Base-by-base conservation (phyloP, 2,113 vertebrate genomes). In the Bubalus kerabau region DNA sequence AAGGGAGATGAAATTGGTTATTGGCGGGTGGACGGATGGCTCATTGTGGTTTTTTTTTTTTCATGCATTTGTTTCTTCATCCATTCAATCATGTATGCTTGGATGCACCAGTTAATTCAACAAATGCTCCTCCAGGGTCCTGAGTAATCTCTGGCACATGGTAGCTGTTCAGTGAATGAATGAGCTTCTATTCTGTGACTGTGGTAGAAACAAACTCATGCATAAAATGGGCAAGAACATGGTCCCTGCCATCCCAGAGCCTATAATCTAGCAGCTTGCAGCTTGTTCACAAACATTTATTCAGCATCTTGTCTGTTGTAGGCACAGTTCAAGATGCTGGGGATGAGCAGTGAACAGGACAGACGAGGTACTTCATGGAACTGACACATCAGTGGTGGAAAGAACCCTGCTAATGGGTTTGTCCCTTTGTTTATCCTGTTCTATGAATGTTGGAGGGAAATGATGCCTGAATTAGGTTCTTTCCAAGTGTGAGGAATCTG, bases 381-480 rank as follows among this genome's bases (percentile, higher is more conserved):
- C n/a, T 48, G 40, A 46, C 40, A 24, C 11, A 0, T 11, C 4
- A 7, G 80, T 0, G 28, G 59, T 1, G 1, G 21, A 74, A 26
- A 67, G 80, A 56, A 21, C 13, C 32, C 40, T 12, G 2, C 36
- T 9, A 0, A 52, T 0, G 32, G 36, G 10, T 52, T 52, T 57
- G 13, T 26, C 59, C 48, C 26, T 59, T 16, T 62, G 36, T 26
- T 48, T 82, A 17, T 48, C 57, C 91, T 62, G 40, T 17, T 81
- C 4, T 4, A 0, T 50, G 87, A 13, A 26, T 0, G 9, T 2
- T 8, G 32, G 59, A 56, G 26, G 30, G 19, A 48, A 36, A 6
- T 2, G 40, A 21, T 7, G 32, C 71, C 46, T 0, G 14, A 46
- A 0, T 2, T 14, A 57, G 74, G 46, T 23, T 64, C 28, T 62